A percentile compares a stretch with the other conserved stretches of the same genome.
These are phyloP conservation scores for Phainopepla nitens DNA, from an alignment of 2,113 vertebrate species.

Conservation along the genomic window DNA sequence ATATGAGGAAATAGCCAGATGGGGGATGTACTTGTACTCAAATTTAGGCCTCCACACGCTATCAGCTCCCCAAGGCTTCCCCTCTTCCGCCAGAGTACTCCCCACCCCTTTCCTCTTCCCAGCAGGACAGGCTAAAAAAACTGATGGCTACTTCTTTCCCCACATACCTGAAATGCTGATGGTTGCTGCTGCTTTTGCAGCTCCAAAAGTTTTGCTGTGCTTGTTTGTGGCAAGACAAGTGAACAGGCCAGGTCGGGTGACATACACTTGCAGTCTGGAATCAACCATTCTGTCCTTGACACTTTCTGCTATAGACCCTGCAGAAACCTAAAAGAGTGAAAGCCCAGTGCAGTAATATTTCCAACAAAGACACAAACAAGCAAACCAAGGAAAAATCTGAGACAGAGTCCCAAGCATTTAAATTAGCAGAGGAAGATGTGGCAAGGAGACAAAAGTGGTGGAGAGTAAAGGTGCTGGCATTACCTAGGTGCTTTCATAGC, in stretches of 20 bases:
- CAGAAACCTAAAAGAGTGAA: constrained; percentile 76
- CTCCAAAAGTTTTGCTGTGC: constrained; percentile 88
- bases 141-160: neutral
- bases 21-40: neutral
- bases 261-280: constrained; percentile 83
- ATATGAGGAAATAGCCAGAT: constrained; percentile 15
- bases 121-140: neutral
- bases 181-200: constrained; percentile 87
- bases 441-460: neutral
- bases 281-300: constrained; percentile 84
- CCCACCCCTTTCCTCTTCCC: neutral
- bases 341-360: neutral
- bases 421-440: neutral
- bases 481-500: neutral
- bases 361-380: neutral
- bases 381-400: neutral
- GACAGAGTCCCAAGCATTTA: neutral
- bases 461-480: neutral
- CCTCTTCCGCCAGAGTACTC: neutral
- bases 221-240: constrained; percentile 92
- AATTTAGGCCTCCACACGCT: neutral
- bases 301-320: constrained; percentile 85
- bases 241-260: constrained; percentile 88
- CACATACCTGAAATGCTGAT: constrained; percentile 86
- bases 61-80: neutral